Conservation (phyloP, 2,113 vertebrate species). For the Onychorhynchus coronatus region DNA sequence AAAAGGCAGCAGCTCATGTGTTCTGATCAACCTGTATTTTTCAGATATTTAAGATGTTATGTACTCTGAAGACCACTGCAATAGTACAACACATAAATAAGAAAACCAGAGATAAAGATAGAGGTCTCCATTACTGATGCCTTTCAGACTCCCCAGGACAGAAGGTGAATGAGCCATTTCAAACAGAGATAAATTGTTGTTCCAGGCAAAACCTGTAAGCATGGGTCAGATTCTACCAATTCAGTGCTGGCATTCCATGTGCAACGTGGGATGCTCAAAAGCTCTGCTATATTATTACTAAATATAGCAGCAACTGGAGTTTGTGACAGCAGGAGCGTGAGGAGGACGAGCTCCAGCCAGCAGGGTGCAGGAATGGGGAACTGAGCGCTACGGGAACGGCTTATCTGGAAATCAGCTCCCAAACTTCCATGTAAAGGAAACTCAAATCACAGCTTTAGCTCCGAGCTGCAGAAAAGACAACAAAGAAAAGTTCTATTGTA, state of each 20-base stretch:
- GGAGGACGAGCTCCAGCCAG: not conserved
- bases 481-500: not conserved
- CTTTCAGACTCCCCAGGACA: not conserved
- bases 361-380: not conserved
- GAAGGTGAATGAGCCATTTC: not conserved
- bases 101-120: not conserved
- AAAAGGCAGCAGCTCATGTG: not conserved
- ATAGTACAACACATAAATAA: not conserved
- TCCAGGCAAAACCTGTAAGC: not conserved
- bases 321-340: not conserved
- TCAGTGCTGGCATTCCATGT: not conserved
- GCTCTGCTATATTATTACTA: not conserved
- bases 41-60: not conserved
- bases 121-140: not conserved
- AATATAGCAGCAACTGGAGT: not conserved
- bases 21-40: not conserved
- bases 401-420: not conserved
- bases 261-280: not conserved
- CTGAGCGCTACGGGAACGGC: accelerated
- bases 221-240: not conserved
- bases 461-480: not conserved
- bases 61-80: not conserved
- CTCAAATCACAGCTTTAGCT: not conserved
- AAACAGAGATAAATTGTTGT: not conserved
- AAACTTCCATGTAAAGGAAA: not conserved